phyloP scores from a whole-genome alignment of 2,797 vertebrate species.

The Argentina silus region DNA sequence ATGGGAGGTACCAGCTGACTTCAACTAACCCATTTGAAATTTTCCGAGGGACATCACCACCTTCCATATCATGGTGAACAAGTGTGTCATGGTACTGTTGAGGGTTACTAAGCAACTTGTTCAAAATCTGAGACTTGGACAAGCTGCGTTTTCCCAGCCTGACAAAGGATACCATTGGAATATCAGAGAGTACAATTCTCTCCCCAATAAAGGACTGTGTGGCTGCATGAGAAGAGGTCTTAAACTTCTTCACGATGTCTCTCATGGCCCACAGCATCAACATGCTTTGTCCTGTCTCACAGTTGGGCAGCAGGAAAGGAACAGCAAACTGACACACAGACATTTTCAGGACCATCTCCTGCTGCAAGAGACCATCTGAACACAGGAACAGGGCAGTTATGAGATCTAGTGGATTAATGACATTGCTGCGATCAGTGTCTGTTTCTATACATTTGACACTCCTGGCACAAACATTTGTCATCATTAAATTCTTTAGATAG shows the following conservation, averaged over 20 bases:
- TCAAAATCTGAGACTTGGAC: constrained; percentile 77
- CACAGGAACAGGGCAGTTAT: constrained; percentile 42
- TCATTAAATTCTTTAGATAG: constrained; percentile 69
- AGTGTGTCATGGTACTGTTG: constrained; percentile 70
- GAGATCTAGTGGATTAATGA: constrained; percentile 47
- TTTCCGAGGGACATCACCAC: constrained; percentile 55
- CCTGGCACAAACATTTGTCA: constrained; percentile 54
- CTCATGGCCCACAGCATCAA: constrained; percentile 77
- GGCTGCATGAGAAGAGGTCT: constrained; percentile 50
- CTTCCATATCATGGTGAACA: constrained; percentile 56
- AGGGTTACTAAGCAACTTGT: constrained; percentile 70
- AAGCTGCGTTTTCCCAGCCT: constrained; percentile 43
- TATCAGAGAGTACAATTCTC: constrained; percentile 52
- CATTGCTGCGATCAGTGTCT: neutral
- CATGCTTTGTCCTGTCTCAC: constrained; percentile 54
- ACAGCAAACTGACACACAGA: constrained; percentile 76
- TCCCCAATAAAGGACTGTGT: constrained; percentile 63
- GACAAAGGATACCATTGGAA: constrained; percentile 59
- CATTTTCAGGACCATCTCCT: constrained; percentile 39
- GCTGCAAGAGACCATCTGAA: constrained; percentile 48
- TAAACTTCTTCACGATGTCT: constrained; percentile 68
- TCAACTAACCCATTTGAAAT: constrained; percentile 70
- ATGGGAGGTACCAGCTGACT: constrained; percentile 75
- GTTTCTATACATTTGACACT: constrained; percentile 27
- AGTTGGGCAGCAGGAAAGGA: constrained; percentile 70